Evolutionary conservation across 1,140 invertebrate species (phyloP), one percentile per base, ranked within the genome.

Genomic region (Hylaeus anthracinus): DNA sequence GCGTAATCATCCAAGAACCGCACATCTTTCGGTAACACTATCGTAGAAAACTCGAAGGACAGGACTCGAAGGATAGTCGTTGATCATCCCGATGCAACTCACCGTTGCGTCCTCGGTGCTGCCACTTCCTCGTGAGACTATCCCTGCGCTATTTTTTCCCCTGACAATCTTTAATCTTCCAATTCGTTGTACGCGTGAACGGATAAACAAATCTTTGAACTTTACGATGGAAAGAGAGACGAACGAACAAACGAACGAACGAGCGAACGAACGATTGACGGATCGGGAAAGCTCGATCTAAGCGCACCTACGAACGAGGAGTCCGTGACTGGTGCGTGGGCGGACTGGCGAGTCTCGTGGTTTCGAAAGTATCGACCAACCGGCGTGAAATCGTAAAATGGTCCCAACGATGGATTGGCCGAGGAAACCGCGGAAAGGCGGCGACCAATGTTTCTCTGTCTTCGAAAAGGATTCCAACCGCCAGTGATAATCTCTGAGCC

Each of bases 231-330:
- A 55, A 10, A n/a, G n/a, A 12, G n/a, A 43, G 15, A 53, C 26
- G 26, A 66, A 61, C 26, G 48, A 60, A 43, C 43, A 60, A 79
- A 74, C 60, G 58, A 72, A 55, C 48, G 81, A 53, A 51, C 48
- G 56, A 51, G 39, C 12, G 12, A 41, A 10, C 3, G 65, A 51
- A 12, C 41, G 51, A 60, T 78, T 66, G 67, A 72, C 43, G 58
- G 26, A 69, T 64, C 67, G 63, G n/a, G 37, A 14, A 63, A 63
- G 37, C 61, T 63, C 3, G 61, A 65, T 79, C 48, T 37, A n/a
- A 72, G 41, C 72, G 81, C 75, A 75, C 81, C 80, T 81, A 84
- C 79, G 75, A 87, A 80, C 83, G 86, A 75, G 76, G 77, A 85
- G 74, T 48, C n/a, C 60, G 9, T 60, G 72, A 75, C 71, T 60